These are phyloP conservation scores for Leucania comma DNA, from an alignment of 2,888 invertebrate species.

Conservation along the genomic window DNA sequence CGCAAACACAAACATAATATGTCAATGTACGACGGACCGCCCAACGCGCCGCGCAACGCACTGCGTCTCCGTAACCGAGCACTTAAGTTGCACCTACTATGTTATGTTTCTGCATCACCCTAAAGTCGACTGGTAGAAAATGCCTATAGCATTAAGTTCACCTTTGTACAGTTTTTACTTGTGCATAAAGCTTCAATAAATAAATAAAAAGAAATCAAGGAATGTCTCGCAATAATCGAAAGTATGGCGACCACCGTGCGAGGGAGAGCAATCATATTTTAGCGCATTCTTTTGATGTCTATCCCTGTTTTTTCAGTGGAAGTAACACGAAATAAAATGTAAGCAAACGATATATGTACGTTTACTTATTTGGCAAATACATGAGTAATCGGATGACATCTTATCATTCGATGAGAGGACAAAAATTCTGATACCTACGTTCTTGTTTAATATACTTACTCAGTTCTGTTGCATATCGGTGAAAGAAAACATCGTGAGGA, in stretches of 20 bases:
- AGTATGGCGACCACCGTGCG: conserved; percentile 16
- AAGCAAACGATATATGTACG: conserved; percentile 64
- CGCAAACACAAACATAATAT: too few species aligned
- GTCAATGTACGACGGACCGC: too few species aligned
- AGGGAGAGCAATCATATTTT: conserved; percentile 65
- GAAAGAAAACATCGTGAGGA: too few species aligned
- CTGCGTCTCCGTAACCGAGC: too few species aligned
- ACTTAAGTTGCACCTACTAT: too few species aligned
- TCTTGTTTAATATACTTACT: background rate
- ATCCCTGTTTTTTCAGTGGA: conserved; percentile 58
- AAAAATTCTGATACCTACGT: background rate
- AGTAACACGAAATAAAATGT: conserved; percentile 67
- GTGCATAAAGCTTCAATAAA: too few species aligned
- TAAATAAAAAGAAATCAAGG: background rate
- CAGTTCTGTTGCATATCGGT: background rate
- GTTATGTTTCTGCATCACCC: too few species aligned
- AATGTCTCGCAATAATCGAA: conserved; percentile 1
- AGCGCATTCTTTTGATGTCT: conserved; percentile 69
- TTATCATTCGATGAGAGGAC: background rate
- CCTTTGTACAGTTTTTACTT: too few species aligned
- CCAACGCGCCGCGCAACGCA: too few species aligned
- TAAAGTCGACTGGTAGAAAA: too few species aligned
- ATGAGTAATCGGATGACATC: background rate
- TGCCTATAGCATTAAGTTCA: too few species aligned
- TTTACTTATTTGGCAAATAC: conserved; percentile 66